Base-by-base conservation (phyloP, 2,888 invertebrate species). In the Antitype chi region DNA sequence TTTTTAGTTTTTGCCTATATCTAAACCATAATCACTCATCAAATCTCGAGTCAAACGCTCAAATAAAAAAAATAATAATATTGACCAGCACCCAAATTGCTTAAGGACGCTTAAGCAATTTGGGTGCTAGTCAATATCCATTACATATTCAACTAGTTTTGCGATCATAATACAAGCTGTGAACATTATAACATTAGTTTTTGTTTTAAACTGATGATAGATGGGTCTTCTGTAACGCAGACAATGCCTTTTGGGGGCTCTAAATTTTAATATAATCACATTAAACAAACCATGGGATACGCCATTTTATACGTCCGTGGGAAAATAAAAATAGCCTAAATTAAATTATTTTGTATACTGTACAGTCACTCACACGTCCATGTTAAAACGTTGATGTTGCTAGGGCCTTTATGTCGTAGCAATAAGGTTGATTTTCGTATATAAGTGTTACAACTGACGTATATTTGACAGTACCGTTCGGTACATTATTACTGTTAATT, bases 211-310 rank as follows among this genome's bases (percentile, higher is more conserved):
- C 53, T 60, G 20, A 62, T 63, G 13, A 28, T 23, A 15, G n/a
- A 63, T 8, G 8, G 1, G 0, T 60, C 23, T 59, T 82, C 76
- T 76, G 25, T 82, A 53, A 15, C 0, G 11, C 43, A 76, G 6
- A 78, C 78, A 76, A 82, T 77, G 64, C 47, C 11, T 78, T 60
- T 53, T 52, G 25, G 59, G 59, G 82, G 47, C 64, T 38, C 82
- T 13, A 15, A 49, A 77, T 82, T 82, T 66, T 53, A 78, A 76
- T 78, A 47, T n/a, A 53, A 64, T 25, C 32, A 74, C 32, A 57
- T 25, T 32, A 59, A 32, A 81, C 25, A 52, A 52, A 25, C 63
- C 52, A 78, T 82, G 78, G 38, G 77, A 82, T 60, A 38, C 32
- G 15, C 17, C 15, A 60, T 60, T 77, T 53, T 60, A n/a, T 57